Evolutionary conservation across 1,140 invertebrate species (phyloP).

Genomic region (Trachymyrmex septentrionalis): DNA sequence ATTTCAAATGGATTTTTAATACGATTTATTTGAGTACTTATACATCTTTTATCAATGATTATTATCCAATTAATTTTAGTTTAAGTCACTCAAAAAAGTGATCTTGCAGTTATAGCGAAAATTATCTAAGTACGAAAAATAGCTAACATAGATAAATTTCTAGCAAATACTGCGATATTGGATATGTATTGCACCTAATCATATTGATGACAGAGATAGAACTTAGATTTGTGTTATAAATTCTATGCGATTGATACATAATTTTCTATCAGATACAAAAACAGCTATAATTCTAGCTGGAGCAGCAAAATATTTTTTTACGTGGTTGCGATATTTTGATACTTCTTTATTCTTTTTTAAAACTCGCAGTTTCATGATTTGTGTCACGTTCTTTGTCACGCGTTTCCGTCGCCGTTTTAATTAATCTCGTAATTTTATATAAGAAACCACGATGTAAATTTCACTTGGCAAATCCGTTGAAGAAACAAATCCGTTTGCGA

Average conservation of each 20-base stretch:
- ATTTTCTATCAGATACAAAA: no score
- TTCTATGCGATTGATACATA: no score
- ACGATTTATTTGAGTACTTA: neutral
- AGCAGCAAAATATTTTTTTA: no score
- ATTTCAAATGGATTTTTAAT: conserved; percentile 16
- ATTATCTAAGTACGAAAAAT: no score
- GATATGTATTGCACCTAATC: no score
- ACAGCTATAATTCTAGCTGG: no score
- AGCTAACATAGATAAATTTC: no score
- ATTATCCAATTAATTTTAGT: neutral
- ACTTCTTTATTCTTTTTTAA: neutral
- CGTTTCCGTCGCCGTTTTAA: neutral
- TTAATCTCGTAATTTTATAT: conserved; percentile 41
- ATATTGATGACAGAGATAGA: no score
- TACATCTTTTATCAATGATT: neutral
- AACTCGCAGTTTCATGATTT: neutral
- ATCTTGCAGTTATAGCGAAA: no score
- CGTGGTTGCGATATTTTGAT: neutral
- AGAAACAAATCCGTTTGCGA: conserved; percentile 27
- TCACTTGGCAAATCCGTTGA: conserved; percentile 22
- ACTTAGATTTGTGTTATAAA: no score
- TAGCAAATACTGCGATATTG: no score
- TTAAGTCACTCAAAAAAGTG: no score
- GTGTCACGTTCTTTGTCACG: neutral
- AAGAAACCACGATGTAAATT: conserved; percentile 30